Evolutionary conservation across 2,797 vertebrate species (phyloP), one percentile per base, ranked within the genome.

Genomic region (Fundulus diaphanus): DNA sequence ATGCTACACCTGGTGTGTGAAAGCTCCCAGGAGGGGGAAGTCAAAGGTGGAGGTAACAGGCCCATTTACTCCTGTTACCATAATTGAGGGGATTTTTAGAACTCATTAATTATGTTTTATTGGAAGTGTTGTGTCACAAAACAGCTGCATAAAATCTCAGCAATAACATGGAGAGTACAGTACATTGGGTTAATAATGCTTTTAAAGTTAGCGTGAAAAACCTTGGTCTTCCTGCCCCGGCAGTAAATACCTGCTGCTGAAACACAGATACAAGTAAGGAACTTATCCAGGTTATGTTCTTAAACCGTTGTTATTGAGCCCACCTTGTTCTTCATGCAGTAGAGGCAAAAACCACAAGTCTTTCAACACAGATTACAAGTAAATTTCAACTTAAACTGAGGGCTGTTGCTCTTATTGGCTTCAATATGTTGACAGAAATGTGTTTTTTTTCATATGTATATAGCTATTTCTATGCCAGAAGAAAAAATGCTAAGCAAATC

Each of bases 1-100:
- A 79, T 78, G 83, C 83, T 86, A 85, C 91, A 92, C 93, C 93
- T 94, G 92, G 88, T 74, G 83, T 91, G 92, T 90, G 92, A 89
- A 89, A 84, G 82, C 82, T 79, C 91, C 82, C 77, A 13, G 71
- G 75, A 81, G 84, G 73, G 37, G 66, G 78, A 73, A 85, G 83
- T 84, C 79, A 82, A 80, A 85, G 77, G 89, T 83, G 80, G 78
- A 82, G 72, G 67, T 67, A 73, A 84, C 46, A 70, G 75, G 77
- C 77, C 27, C 78, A 72, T 73, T 68, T 76, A 74, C 46, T 77
- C n/a, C 65, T 52, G 9, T 74, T 70, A 51, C 35, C 70, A 40
- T 78, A 78, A 78, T 70, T 65, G 31, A 72, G 44, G 20, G 27
- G 59, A 15, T 52, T 73, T 63, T 52, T 70, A 35, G 33, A 7